Conservation (phyloP, 2,888 invertebrate species). For the Conomelus anceps region DNA sequence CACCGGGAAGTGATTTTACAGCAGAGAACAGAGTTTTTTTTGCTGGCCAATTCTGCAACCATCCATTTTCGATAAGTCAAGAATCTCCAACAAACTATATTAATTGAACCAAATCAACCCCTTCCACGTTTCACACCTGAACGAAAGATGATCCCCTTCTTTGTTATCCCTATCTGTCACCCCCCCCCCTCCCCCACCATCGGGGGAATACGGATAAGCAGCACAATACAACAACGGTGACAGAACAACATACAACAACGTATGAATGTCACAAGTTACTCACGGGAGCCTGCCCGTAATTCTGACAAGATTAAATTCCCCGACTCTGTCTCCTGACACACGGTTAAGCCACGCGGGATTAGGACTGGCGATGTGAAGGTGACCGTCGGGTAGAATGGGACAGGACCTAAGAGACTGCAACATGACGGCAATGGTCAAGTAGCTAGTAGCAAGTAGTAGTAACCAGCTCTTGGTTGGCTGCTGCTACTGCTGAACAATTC, state of each 20-base stretch:
- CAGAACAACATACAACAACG: not conserved
- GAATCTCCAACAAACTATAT: no score
- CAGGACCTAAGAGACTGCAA: no score
- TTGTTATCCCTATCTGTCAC: not conserved
- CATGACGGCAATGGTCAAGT: not conserved
- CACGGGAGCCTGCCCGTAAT: not conserved
- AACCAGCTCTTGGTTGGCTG: no score
- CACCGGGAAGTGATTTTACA: no score
- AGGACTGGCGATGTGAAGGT: not conserved
- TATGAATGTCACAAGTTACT: not conserved
- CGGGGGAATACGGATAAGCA: not conserved
- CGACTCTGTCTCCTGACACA: not conserved
- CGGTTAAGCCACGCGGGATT: not conserved
- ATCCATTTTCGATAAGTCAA: no score
- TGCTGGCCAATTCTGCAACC: no score
- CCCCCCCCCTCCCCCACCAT: no score
- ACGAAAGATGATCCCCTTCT: not conserved
- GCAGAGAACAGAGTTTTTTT: no score
- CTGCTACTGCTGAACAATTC: not conserved
- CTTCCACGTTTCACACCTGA: not conserved
- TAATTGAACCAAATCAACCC: no score
- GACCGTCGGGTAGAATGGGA: no score
- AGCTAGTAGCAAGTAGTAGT: no score
- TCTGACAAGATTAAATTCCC: not conserved
- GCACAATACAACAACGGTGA: not conserved